A percentile compares a stretch with the other conserved stretches of the same genome.
Conservation (phyloP, 2,113 vertebrate genomes). For the Poicephalus meyeri region DNA sequence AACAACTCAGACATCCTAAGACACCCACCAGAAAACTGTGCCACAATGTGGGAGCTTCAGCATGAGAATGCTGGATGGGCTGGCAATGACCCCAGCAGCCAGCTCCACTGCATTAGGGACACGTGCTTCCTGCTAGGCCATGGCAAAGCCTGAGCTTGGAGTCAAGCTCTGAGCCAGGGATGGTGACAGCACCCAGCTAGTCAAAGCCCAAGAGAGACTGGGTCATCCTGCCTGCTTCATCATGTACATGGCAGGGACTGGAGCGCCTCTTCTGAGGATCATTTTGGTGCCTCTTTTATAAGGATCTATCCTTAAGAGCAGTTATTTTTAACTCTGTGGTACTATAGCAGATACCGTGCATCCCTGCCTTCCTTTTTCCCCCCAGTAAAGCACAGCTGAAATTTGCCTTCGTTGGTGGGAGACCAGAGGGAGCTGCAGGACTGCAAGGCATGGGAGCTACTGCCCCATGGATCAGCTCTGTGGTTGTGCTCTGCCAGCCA, state of each 20-base stretch:
- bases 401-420: not conserved
- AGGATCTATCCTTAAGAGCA: not conserved
- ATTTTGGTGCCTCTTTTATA: not conserved
- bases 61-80: not conserved
- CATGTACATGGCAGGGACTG: rapidly evolving
- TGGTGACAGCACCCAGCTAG: not conserved
- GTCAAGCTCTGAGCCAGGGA: not conserved
- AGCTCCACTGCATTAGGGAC: not conserved
- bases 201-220: not conserved
- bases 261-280: not conserved
- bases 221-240: not conserved
- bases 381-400: not conserved
- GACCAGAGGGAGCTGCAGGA: not conserved
- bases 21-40: not conserved
- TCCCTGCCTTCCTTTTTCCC: not conserved
- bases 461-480: not conserved
- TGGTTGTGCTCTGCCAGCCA: not conserved
- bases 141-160: not conserved
- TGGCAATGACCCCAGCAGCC: not conserved
- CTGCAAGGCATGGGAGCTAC: not conserved
- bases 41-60: not conserved
- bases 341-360: not conserved
- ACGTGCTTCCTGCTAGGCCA: not conserved
- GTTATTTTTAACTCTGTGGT: not conserved
- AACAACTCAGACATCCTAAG: not conserved